phyloP scores from a whole-genome alignment of 2,888 invertebrate genomes.

The Hemaris fuciformis region DNA sequence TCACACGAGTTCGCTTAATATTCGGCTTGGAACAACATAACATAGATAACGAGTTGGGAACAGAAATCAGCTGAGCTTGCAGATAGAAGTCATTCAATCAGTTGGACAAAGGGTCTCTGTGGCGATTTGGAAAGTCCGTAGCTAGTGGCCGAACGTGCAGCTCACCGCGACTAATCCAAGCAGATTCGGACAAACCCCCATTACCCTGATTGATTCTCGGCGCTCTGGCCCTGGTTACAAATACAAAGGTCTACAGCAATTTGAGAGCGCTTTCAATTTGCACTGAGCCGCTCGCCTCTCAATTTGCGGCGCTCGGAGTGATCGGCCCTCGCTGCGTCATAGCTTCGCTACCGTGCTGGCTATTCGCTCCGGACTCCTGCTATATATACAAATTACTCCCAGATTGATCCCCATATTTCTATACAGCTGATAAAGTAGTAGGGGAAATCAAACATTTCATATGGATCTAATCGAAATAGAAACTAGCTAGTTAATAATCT shows the following conservation, averaged over 20 bases:
- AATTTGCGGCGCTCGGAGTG: constrained; percentile 58
- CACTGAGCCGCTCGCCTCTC: constrained; percentile 62
- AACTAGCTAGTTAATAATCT: not conserved
- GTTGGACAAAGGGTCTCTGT: constrained; percentile 49
- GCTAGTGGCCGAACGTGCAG: constrained; percentile 40
- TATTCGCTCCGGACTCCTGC: not conserved
- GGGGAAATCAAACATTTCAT: not conserved
- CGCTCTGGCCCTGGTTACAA: constrained; percentile 63
- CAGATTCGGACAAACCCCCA: constrained; percentile 70
- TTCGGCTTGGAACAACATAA: not conserved
- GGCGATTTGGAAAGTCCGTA: constrained; percentile 52
- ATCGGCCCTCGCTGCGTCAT: constrained; percentile 21
- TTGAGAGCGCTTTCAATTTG: constrained; percentile 75
- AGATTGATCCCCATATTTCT: not conserved
- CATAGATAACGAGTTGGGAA: not conserved
- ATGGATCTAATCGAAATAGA: not conserved
- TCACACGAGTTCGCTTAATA: not conserved
- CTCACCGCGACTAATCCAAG: constrained; percentile 65
- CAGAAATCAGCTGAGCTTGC: not conserved
- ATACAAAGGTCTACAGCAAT: constrained; percentile 74
- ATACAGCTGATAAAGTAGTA: not conserved
- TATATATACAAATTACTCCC: not conserved
- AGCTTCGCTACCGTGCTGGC: not conserved
- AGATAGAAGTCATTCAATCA: constrained; percentile 46
- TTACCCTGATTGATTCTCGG: constrained; percentile 77